phyloP scores from a whole-genome alignment of 1,140 invertebrate genomes.

The Psilanteris sp. region DNA sequence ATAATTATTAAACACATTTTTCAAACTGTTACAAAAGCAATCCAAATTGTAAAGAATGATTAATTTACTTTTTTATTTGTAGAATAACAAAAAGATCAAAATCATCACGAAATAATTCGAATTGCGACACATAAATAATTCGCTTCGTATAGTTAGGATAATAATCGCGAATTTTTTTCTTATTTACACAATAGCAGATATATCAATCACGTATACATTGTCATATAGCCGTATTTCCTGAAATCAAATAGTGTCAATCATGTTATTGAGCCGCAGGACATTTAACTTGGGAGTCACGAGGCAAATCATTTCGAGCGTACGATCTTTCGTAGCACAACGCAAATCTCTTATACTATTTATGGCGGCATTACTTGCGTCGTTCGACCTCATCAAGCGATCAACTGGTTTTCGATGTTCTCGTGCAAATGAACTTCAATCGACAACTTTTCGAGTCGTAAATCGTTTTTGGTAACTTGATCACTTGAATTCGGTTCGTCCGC shows the following conservation, averaged over 20 bases:
- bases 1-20: too few species aligned
- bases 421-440: conserved; percentile 7
- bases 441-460: conserved; percentile 15
- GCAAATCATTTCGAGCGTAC: conserved; percentile 14
- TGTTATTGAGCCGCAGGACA: conserved; percentile 21
- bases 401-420: conserved; percentile 13
- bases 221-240: conserved; percentile 36
- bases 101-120: conserved; percentile 6
- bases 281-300: conserved; percentile 35
- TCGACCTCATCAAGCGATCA: conserved; percentile 22
- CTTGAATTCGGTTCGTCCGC: conserved; percentile 1
- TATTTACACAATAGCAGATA: conserved; percentile 39
- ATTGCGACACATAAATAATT: not conserved
- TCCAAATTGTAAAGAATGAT: too few species aligned
- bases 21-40: too few species aligned
- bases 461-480: conserved; percentile 38
- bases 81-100: too few species aligned
- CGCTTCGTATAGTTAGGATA: too few species aligned
- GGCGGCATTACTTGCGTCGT: not conserved
- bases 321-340: not conserved
- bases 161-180: conserved; percentile 25
- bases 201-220: conserved; percentile 48
- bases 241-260: conserved; percentile 21
- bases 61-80: too few species aligned
- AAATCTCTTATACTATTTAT: conserved; percentile 32